A percentile compares a stretch with the other conserved stretches of the same genome.
These are phyloP conservation scores for Nebria salina DNA, from an alignment of 2,888 invertebrate genomes.

Conservation along the genomic window DNA sequence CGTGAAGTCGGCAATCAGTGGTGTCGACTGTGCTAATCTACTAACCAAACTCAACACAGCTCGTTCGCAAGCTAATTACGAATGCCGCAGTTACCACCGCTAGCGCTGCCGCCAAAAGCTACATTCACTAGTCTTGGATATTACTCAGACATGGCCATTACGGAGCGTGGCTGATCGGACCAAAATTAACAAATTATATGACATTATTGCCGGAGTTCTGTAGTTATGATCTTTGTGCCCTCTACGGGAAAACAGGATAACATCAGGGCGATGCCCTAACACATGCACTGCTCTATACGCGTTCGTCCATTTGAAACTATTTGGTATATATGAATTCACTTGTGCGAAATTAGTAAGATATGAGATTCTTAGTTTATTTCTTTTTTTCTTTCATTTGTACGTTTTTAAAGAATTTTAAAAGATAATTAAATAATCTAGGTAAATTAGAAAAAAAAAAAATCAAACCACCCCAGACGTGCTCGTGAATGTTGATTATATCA, in stretches of 20 bases:
- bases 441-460: background rate
- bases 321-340: background rate
- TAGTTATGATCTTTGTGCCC: background rate
- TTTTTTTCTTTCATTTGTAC: background rate
- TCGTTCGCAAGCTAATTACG: background rate
- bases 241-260: background rate
- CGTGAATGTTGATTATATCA: background rate
- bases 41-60: background rate
- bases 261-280: background rate
- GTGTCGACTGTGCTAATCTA: background rate
- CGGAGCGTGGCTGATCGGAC: background rate
- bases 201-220: background rate
- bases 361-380: no score
- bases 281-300: background rate
- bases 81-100: background rate
- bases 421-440: background rate
- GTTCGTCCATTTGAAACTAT: background rate
- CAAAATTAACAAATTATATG: slow-evolving; percentile 16
- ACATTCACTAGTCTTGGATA: background rate
- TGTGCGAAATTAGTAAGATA: no score
- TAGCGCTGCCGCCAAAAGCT: background rate
- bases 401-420: background rate
- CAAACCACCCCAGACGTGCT: background rate
- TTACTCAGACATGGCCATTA: slow-evolving; percentile 10
- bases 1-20: background rate